Base-by-base conservation (phyloP, 2,888 invertebrate genomes). In the Diaphora mendica region DNA sequence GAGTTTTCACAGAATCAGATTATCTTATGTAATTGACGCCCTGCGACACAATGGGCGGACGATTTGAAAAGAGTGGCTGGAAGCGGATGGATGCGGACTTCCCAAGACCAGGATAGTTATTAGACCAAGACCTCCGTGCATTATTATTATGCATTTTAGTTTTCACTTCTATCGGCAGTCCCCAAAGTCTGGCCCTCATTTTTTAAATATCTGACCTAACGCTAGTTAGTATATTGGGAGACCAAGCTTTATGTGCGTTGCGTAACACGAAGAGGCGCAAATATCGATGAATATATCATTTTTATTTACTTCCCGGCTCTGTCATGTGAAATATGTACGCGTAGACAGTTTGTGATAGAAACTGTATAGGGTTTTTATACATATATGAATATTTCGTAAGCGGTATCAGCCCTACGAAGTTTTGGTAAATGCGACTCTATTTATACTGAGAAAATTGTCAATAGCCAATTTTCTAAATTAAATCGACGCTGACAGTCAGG, bases 281-380 rank as follows among this genome's bases (percentile, higher is more conserved):
- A 55, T 55, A 55, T 55, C 51, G 51, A 7, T 44, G 67, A 80
- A 72, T 72, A 75, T 81, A 72, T 62, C 55, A 39, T 23, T 30
- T 51, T 44, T 68, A 51, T 55, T 55, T 11, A 55, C 51, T 55
- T 55, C 51, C 51, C n/a, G 51, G 23, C 51, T n/a, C 51, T 55
- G 51, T 55, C n/a, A n/a, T 2, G 23, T 55, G 51, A 55, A 55
- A n/a, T 55, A 55, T 55, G 51, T 55, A 9, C n/a, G 7, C n/a
- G 23, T 8, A 55, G 51, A 55, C 51, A 55, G 23, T 55, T 55
- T 55, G 0, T 55, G 51, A 59, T 26, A 26, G 59, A 26, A n/a
- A 26, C 26, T 26, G 13, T 11, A 59, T 59, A 59, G 59, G 3
- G 8, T n/a, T 55, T 55, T 26, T 55, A 39, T 39, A 39, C 7